phyloP scores from a whole-genome alignment of 2,797 vertebrate genomes.

The Catharus ustulatus region DNA sequence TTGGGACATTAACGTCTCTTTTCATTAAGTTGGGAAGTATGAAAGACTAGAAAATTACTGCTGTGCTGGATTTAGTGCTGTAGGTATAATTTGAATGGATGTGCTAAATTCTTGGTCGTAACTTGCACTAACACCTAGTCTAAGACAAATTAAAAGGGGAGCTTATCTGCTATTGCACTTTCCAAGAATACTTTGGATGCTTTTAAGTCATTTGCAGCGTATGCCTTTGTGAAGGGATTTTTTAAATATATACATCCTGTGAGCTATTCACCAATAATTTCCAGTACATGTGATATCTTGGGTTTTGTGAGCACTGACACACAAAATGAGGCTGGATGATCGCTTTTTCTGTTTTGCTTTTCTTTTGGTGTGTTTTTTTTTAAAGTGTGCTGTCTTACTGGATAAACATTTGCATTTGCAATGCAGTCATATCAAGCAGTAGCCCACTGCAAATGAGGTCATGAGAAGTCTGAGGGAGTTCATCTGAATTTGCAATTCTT shows the following conservation, averaged over 20 bases:
- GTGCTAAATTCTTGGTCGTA: conserved; percentile 19
- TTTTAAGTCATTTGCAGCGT: neutral
- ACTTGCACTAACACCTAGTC: conserved; percentile 18
- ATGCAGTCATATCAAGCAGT: neutral
- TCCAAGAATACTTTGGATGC: neutral
- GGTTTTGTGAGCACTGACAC: neutral
- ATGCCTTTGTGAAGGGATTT: neutral
- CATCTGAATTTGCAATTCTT: conserved; percentile 3
- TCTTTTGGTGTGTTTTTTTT: neutral
- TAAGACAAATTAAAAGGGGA: conserved; percentile 23
- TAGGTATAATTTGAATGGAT: conserved; percentile 32
- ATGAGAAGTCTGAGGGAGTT: neutral
- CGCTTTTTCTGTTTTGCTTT: neutral
- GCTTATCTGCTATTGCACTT: neutral
- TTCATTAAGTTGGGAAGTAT: conserved; percentile 61
- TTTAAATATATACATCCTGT: neutral
- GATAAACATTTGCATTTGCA: neutral
- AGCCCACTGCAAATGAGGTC: neutral
- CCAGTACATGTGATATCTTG: neutral
- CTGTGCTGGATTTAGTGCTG: conserved; percentile 34
- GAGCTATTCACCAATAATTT: neutral
- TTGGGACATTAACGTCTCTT: conserved; percentile 54
- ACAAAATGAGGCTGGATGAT: neutral
- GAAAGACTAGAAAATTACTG: conserved; percentile 56
- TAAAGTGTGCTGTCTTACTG: neutral